Conservation (phyloP, 2,888 invertebrate species). For the Steinernema hermaphroditum region DNA sequence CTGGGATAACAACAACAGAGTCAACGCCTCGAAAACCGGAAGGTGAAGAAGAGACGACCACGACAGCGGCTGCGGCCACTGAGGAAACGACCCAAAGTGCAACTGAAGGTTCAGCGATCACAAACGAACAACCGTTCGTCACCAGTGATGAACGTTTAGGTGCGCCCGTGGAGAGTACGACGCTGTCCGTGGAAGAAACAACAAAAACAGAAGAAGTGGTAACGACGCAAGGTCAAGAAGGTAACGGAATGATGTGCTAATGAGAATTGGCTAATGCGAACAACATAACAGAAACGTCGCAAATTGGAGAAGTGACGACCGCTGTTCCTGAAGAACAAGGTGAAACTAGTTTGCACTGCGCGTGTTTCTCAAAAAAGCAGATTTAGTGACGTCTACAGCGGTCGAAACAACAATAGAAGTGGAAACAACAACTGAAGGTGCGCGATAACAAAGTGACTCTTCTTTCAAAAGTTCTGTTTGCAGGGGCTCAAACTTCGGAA, state of each 20-base stretch:
- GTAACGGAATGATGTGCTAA: not conserved
- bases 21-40: slow-evolving; percentile 13
- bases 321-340: slow-evolving; percentile 2
- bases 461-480: not conserved
- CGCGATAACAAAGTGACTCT: not conserved
- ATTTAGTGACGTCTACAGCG: slow-evolving; percentile 17
- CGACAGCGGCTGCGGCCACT: not conserved
- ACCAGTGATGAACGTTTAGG: not conserved
- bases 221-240: slow-evolving; percentile 4
- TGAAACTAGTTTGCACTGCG: slow-evolving; percentile 4
- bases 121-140: not conserved
- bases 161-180: not conserved
- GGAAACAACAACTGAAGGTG: not conserved
- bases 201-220: not conserved
- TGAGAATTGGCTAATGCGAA: not conserved
- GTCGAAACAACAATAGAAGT: slow-evolving; percentile 8
- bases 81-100: not conserved
- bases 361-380: slow-evolving; percentile 5
- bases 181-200: not conserved
- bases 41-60: slow-evolving; percentile 13
- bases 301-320: not conserved
- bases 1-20: slow-evolving; percentile 15
- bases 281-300: slow-evolving; percentile 2
- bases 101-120: slow-evolving; percentile 8
- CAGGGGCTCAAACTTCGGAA: not conserved